These are phyloP conservation scores for Clarias pachynema DNA, from an alignment of 2,797 vertebrate genomes.

Conservation along the genomic window DNA sequence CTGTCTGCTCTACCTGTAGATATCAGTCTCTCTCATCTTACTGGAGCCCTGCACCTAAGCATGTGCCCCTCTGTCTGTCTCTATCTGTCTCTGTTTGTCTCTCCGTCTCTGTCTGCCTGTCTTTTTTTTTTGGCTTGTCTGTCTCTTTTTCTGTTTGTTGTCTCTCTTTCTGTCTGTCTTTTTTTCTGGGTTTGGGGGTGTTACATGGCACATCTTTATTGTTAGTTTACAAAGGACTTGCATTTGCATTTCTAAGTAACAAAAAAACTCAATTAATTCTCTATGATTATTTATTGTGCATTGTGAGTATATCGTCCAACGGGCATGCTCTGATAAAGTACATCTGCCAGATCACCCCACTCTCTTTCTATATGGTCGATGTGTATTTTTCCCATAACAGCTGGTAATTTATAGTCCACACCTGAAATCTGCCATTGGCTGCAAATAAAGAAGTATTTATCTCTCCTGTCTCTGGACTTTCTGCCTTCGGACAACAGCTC, in stretches of 20 bases:
- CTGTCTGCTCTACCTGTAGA: neutral
- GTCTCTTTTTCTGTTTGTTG: neutral
- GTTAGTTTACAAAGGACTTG: neutral
- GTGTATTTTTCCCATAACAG: slow-evolving; percentile 12
- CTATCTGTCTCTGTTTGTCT: neutral
- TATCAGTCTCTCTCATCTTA: neutral
- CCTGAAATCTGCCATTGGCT: slow-evolving; percentile 22
- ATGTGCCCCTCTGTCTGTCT: neutral
- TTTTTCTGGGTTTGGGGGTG: neutral
- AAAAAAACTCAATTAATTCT: too few relatives aligned
- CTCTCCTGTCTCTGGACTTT: slow-evolving; percentile 31
- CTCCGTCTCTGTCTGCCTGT: neutral
- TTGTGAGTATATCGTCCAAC: neutral
- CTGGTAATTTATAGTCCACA: slow-evolving; percentile 19
- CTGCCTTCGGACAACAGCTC: neutral
- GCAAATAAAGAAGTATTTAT: neutral
- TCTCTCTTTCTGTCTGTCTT: neutral
- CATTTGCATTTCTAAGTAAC: too few relatives aligned
- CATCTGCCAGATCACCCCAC: neutral
- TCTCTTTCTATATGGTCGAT: neutral
- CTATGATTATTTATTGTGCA: neutral
- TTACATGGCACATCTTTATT: neutral
- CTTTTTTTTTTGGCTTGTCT: neutral
- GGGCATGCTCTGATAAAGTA: too few relatives aligned
- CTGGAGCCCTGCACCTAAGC: neutral